A percentile compares a stretch with the other conserved stretches of the same genome.
Conservation (phyloP, 2,888 invertebrate genomes). For the Busseola fusca region DNA sequence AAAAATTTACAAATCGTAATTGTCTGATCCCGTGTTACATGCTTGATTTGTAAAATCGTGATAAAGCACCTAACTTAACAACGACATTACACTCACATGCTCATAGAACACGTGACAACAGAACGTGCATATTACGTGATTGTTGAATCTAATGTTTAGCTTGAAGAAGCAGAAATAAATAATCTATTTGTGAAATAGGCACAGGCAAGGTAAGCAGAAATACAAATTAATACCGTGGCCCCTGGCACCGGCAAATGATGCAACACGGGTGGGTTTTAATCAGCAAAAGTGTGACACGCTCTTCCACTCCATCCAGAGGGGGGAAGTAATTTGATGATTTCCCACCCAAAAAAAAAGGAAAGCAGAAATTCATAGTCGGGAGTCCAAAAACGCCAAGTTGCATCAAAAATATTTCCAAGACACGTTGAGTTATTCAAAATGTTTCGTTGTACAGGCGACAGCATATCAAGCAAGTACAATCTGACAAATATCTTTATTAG, state of each 20-base stretch:
- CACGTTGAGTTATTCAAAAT: constrained; percentile 3
- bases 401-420: constrained; percentile 15
- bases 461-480: too few species aligned
- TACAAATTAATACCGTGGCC: too few species aligned
- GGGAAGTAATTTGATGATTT: too few species aligned
- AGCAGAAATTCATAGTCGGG: background rate
- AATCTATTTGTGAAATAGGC: background rate
- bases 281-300: too few species aligned
- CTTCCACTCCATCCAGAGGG: too few species aligned
- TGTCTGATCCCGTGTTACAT: constrained; percentile 27
- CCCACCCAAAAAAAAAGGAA: too few species aligned
- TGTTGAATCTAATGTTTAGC: constrained; percentile 5
- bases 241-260: too few species aligned
- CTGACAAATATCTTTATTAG: too few species aligned
- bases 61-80: constrained; percentile 14
- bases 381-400: background rate
- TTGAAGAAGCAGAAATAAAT: constrained; percentile 11
- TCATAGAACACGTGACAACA: constrained; percentile 28
- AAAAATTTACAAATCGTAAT: constrained; percentile 8
- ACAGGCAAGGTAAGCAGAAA: background rate
- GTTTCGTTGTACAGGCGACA: too few species aligned
- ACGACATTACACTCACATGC: constrained; percentile 2
- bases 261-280: too few species aligned
- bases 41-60: constrained; percentile 38
- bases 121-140: constrained; percentile 22